Base-by-base conservation (phyloP, 1,140 invertebrate species). In the Goniozus legneri region DNA sequence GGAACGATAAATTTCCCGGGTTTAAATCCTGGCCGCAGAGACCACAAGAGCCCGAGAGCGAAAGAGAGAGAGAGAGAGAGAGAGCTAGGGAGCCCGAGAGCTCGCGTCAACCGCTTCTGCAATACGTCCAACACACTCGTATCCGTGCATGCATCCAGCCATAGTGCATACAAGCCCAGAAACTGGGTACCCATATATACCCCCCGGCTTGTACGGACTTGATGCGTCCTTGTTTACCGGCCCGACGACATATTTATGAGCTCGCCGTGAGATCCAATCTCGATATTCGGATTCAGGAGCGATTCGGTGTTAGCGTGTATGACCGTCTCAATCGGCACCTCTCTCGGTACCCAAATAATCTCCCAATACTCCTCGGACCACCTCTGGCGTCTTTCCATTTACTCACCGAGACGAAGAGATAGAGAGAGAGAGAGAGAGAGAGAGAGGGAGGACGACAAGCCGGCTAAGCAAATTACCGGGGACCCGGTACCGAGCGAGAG, bases 161-260 rank as follows among this genome's bases (percentile, higher is more conserved):
- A n/a, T n/a, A n/a, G n/a, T 27, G 6, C 24, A 27, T 16, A 20
- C 18, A 24, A 31, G 38, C 6, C 35, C 15, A 10, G 7, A 21
- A 14, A 8, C 18, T 30, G 49, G 18, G 12, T 7, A 7, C n/a
- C 27, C 6, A 13, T 12, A 44, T 35, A 40, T 41, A 45, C 39
- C 33, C 40, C 22, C 12, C 40, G 32, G 35, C 42, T 46, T 48
- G 46, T 50, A 58, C 46, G 8, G 43, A 51, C 31, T 60, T 56
- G 38, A 24, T 36, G 44, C 44, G 40, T 40, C 35, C 54, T 60
- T 60, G 58, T 60, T 60, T 60, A 60, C 57, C 44, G 43, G 20
- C 8, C 47, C 34, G 50, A 54, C 39, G 54, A 60, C 56, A 60
- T 56, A 60, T 60, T 60, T 60, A 60, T 50, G 58, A 60, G 44